Percentiles rank a stretch among this genome's conserved stretches.
Evolutionary conservation across 37 sponge, comb jelly and placozoan species (phyloP).

Genomic region (Dysidea cf. avara): DNA sequence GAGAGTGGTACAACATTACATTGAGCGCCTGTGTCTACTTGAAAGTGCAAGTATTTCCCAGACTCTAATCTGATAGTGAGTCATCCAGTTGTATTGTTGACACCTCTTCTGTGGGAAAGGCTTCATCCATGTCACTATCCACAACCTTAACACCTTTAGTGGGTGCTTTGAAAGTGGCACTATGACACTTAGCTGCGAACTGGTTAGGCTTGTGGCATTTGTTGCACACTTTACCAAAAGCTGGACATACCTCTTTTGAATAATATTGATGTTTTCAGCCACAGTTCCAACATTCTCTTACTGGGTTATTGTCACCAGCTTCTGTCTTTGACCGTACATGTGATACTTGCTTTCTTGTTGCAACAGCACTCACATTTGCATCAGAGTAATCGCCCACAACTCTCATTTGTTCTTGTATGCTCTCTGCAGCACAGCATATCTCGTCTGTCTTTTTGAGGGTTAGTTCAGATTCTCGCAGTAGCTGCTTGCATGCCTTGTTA

Average conservation of each 20-base stretch:
- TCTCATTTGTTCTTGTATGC: neutral
- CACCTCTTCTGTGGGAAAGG: neutral
- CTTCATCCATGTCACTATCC: constrained; percentile 17
- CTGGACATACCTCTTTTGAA: neutral
- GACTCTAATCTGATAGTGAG: constrained; percentile 35
- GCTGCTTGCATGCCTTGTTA: too few relatives aligned
- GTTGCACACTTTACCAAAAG: neutral
- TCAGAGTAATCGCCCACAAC: neutral
- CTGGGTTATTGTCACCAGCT: neutral
- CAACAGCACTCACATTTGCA: too few relatives aligned
- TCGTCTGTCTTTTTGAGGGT: neutral
- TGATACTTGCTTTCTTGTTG: too few relatives aligned
- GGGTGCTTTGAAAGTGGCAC: neutral
- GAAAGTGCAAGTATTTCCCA: constrained; percentile 33
- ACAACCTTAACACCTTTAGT: neutral
- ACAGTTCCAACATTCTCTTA: neutral
- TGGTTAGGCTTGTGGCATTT: neutral
- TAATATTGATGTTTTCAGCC: neutral
- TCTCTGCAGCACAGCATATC: neutral
- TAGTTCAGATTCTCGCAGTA: too few relatives aligned
- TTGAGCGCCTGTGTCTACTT: constrained; percentile 41
- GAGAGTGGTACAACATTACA: constrained; percentile 33
- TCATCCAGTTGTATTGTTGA: constrained; percentile 3
- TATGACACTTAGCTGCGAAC: neutral
- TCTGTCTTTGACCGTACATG: too few relatives aligned